Evolutionary conservation across 2,888 invertebrate genomes (phyloP).

Genomic region (Synergus itoensis): DNA sequence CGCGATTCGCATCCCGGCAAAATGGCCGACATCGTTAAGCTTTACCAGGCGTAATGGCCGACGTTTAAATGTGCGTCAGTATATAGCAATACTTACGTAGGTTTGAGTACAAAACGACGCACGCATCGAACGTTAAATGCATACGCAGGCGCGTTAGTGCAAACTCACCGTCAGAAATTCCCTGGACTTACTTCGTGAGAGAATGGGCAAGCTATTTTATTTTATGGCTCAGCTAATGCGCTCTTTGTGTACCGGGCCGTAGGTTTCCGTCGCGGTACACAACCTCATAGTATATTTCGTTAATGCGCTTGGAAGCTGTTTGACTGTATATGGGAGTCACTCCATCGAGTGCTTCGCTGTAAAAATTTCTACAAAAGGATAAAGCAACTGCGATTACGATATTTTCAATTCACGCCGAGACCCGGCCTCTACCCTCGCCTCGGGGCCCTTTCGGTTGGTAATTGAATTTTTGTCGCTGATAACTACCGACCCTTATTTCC

Average conservation of each 20-base stretch:
- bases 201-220: conserved; percentile 66
- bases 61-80: conserved; percentile 21
- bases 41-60: conserved; percentile 25
- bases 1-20: conserved; percentile 21
- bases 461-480: conserved; percentile 42
- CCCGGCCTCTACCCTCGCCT: not conserved
- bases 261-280: conserved; percentile 69
- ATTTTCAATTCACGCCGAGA: conserved; percentile 36
- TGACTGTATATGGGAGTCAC: conserved; percentile 39
- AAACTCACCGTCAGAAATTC: conserved; percentile 44
- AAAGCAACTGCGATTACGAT: conserved; percentile 26
- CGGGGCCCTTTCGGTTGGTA: conserved; percentile 3
- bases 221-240: conserved; percentile 72
- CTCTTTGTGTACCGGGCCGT: conserved; percentile 71
- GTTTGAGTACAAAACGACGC: conserved; percentile 41
- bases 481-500: not conserved
- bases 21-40: conserved; percentile 36
- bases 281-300: conserved; percentile 59
- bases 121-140: conserved; percentile 43
- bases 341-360: conserved; percentile 17
- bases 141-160: conserved; percentile 36
- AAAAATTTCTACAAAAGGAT: conserved; percentile 34
- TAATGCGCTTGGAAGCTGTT: conserved; percentile 56
- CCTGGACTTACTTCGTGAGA: conserved; percentile 34
- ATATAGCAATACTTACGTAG: conserved; percentile 28